Evolutionary conservation across 2,797 vertebrate species (phyloP).

Genomic region (Rhinella marina): DNA sequence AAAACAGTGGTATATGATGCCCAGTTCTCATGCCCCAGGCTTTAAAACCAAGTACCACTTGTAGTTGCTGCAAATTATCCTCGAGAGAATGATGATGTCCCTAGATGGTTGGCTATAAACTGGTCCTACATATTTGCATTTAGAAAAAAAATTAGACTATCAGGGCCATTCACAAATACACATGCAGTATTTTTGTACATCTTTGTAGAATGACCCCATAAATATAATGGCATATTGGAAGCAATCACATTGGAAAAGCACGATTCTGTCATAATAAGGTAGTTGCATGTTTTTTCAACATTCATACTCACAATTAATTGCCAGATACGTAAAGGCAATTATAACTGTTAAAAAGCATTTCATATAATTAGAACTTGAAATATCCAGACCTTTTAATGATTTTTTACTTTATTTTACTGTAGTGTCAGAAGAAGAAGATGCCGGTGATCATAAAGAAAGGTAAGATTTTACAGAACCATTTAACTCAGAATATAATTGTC

Average conservation of each 20-base stretch:
- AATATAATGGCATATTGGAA: not conserved
- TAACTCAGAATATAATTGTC: not conserved
- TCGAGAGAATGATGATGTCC: not conserved
- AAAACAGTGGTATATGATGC: not conserved
- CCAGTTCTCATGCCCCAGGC: not conserved
- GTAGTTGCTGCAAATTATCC: not conserved
- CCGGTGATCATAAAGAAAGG: not conserved
- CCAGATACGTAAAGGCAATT: not conserved
- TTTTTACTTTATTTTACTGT: not conserved
- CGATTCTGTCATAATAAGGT: not conserved
- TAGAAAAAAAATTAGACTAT: not conserved
- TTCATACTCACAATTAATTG: not conserved
- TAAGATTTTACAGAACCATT: not conserved
- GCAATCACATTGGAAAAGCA: not conserved
- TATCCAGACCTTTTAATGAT: not conserved
- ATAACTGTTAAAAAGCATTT: not conserved
- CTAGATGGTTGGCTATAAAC: not conserved
- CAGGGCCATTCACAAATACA: not conserved
- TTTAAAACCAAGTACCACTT: not conserved
- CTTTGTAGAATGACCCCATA: not conserved
- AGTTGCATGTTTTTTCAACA: not conserved
- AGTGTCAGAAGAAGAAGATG: not conserved
- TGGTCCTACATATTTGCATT: not conserved
- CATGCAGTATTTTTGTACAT: not conserved
- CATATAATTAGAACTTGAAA: not conserved